A percentile compares a stretch with the other conserved stretches of the same genome.
phyloP scores from a whole-genome alignment of 64 coral and sea anemone species.

The Platygyra sinensis region DNA sequence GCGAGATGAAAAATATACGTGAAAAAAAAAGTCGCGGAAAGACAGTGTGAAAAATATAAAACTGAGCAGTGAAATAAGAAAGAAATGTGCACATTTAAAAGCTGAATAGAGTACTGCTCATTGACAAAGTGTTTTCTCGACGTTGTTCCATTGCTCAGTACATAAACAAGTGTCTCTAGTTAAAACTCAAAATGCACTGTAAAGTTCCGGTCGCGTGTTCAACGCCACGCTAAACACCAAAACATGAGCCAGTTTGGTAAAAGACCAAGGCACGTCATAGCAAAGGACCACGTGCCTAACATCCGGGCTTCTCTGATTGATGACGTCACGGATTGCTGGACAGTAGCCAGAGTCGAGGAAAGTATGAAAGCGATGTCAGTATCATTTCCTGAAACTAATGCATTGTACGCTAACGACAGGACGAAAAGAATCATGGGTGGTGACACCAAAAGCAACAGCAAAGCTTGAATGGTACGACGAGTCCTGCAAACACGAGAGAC shows the following conservation, averaged over 20 bases:
- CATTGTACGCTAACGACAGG: conserved; percentile 34
- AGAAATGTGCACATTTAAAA: no score
- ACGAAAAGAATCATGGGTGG: conserved; percentile 47
- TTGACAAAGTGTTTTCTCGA: neutral
- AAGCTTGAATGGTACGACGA: conserved; percentile 35
- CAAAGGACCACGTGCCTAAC: conserved; percentile 62
- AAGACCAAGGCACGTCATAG: conserved; percentile 47
- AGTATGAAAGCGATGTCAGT: neutral
- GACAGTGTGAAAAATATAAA: no score
- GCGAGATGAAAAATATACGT: no score
- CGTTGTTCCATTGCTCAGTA: neutral
- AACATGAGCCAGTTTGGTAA: conserved; percentile 68
- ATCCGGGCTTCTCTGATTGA: conserved; percentile 61
- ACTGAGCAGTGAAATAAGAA: no score
- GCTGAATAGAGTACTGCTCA: no score
- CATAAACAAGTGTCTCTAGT: neutral
- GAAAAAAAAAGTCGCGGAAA: no score
- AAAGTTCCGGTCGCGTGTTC: neutral
- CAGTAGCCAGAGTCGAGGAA: neutral
- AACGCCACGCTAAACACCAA: conserved; percentile 71
- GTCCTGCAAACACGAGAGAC: conserved; percentile 30
- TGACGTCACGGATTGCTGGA: conserved; percentile 37
- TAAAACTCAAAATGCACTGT: neutral
- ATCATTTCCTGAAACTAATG: neutral
- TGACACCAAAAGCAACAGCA: conserved; percentile 42